Evolutionary conservation across 2,113 vertebrate genomes (phyloP).

Genomic region (Megaleporinus macrocephalus): DNA sequence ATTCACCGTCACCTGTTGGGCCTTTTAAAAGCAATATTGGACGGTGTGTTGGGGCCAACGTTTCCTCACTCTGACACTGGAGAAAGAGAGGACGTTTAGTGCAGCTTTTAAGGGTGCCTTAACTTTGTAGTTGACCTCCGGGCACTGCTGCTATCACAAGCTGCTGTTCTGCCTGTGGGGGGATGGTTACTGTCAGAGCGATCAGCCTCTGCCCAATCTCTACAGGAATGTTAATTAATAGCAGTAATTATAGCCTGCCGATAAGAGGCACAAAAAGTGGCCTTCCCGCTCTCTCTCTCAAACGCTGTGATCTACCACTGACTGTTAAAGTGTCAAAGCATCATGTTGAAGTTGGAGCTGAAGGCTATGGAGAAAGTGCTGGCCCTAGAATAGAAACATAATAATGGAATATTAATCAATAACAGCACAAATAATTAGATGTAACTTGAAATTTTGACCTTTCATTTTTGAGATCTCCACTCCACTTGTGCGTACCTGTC

Average conservation of each 20-base stretch:
- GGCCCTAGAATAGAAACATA: neutral
- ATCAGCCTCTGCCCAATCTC: conserved; percentile 34
- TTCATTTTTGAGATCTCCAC: no score
- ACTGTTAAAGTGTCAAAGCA: conserved; percentile 6
- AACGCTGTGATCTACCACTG: conserved; percentile 5
- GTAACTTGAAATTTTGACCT: no score
- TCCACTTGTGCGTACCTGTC: no score
- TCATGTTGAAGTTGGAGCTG: conserved; percentile 2
- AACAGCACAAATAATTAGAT: neutral
- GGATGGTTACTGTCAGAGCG: conserved; percentile 7
- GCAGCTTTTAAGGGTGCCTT: neutral
- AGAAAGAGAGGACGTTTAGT: conserved; percentile 2
- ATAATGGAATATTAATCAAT: neutral
- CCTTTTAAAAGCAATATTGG: conserved; percentile 8
- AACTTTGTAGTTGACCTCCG: conserved; percentile 41
- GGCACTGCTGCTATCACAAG: neutral
- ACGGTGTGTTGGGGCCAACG: conserved; percentile 20
- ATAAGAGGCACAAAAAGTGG: conserved; percentile 49
- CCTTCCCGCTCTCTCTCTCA: conserved; percentile 18
- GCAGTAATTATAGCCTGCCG: conserved; percentile 48
- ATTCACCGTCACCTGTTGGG: conserved; percentile 46
- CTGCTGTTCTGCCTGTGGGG: conserved; percentile 25
- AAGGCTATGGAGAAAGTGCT: neutral
- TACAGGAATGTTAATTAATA: conserved; percentile 47
- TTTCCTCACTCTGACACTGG: conserved; percentile 29